These are phyloP conservation scores for Crotalus horridus DNA, from an alignment of 2,113 vertebrate species.

Conservation along the genomic window DNA sequence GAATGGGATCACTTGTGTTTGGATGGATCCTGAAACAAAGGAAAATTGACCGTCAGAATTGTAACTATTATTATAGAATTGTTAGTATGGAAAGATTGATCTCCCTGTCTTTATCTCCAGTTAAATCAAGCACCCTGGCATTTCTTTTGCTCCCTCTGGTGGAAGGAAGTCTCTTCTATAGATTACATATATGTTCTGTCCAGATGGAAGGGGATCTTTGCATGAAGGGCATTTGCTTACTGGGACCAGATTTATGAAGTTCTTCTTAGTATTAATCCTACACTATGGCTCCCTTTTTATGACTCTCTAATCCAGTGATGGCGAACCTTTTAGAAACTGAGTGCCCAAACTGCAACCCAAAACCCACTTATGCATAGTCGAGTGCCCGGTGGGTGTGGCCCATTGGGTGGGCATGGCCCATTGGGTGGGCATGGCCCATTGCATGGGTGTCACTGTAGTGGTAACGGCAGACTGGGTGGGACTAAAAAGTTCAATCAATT, in stretches of 20 bases:
- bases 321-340: too few relatives aligned
- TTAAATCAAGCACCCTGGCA: neutral
- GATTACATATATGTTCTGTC: neutral
- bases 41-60: neutral
- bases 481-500: too few relatives aligned
- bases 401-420: too few relatives aligned
- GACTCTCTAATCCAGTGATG: too few relatives aligned
- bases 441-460: too few relatives aligned
- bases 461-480: too few relatives aligned
- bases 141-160: neutral
- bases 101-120: neutral
- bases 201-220: neutral
- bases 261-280: neutral
- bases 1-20: neutral
- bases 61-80: neutral
- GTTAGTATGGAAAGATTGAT: neutral
- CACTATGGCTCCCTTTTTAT: too few relatives aligned
- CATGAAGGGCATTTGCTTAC: neutral
- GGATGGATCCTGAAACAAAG: neutral
- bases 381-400: too few relatives aligned
- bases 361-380: too few relatives aligned
- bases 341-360: too few relatives aligned
- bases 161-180: neutral
- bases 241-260: neutral
- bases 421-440: too few relatives aligned